Evolutionary conservation across 2,113 vertebrate species (phyloP).

Genomic region (Romanogobio albipinnatus): DNA sequence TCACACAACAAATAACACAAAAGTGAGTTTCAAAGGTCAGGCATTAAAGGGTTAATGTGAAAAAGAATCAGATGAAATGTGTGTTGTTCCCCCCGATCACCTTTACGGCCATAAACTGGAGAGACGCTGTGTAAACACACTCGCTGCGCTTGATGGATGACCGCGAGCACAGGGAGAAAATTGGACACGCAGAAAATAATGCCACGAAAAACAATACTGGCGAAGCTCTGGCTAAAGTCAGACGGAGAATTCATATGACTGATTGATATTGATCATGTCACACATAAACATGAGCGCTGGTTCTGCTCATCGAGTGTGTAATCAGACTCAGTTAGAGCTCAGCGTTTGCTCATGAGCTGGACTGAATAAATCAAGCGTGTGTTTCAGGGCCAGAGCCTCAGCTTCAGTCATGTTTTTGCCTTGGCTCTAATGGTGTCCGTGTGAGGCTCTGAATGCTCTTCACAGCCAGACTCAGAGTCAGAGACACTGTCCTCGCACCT

Average conservation of each 20-base stretch:
- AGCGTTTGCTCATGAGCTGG: too few species aligned
- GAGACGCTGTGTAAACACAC: neutral
- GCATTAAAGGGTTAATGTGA: neutral
- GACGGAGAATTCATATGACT: slow-evolving; percentile 16
- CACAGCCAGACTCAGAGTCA: too few species aligned
- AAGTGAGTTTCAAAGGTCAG: neutral
- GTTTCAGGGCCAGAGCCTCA: too few species aligned
- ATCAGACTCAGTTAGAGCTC: too few species aligned
- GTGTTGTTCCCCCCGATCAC: slow-evolving; percentile 3
- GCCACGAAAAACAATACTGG: slow-evolving; percentile 35
- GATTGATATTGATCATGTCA: slow-evolving; percentile 31
- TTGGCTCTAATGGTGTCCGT: too few species aligned
- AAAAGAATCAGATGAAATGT: neutral
- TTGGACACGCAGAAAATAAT: slow-evolving; percentile 43
- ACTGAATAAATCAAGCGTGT: too few species aligned
- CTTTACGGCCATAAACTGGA: neutral
- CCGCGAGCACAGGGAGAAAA: slow-evolving; percentile 18
- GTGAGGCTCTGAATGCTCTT: too few species aligned
- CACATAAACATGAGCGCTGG: neutral
- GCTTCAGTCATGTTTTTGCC: too few species aligned
- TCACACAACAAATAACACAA: neutral
- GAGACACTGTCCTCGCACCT: neutral
- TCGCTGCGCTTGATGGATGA: slow-evolving; percentile 38
- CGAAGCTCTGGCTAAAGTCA: slow-evolving; percentile 41
- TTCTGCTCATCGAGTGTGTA: too few species aligned